Base-by-base conservation (phyloP, 2,797 vertebrate genomes). In the Melanotaenia pygmaea region DNA sequence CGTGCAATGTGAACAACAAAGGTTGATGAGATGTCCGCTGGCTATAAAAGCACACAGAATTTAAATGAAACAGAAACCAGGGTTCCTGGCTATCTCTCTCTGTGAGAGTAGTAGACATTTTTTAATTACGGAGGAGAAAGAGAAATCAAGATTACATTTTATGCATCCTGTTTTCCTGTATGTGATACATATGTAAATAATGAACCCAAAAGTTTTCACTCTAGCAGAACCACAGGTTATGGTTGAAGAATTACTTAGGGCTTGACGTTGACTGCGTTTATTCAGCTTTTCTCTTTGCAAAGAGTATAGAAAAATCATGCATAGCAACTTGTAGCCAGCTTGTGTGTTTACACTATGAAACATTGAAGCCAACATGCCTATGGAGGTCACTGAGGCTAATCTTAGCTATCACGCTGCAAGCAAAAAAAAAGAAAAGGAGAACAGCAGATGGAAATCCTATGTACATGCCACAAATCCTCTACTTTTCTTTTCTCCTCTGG, bases 401-500 rank as follows among this genome's bases (percentile, higher is more conserved):
- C 82, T 82, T 77, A 87, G 70, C 70, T 86, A 84, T 88, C 83
- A 72, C 80, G 63, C 69, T 67, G 62, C 58, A 10, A 76, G 79
- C 62, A 34, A 60, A 71, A 81, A 79, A 64, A 70, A 81, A 79
- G 61, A 34, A 34, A 30, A 30, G 63, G 26, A 79, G 56, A 34
- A 59, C 73, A 70, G 74, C 85, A 85, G 82, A 90, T 91, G 83
- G 86, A 90, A 90, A 91, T 88, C 85, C 81, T 80, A 77, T 81
- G 74, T 91, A 82, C 85, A 88, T 80, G 86, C 87, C 86, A 82
- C 80, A 93, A 93, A 89, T 91, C 91, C 86, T 87, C 85, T 75
- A 91, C 89, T 87, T 90, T 92, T 91, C 91, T 91, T 89, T 88
- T 88, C 87, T 92, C 88, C 89, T 84, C 77, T 67, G 87, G 91